Evolutionary conservation across 64 coral and sea anemone species (phyloP).

Genomic region (Dendrophyllia cribrosa): DNA sequence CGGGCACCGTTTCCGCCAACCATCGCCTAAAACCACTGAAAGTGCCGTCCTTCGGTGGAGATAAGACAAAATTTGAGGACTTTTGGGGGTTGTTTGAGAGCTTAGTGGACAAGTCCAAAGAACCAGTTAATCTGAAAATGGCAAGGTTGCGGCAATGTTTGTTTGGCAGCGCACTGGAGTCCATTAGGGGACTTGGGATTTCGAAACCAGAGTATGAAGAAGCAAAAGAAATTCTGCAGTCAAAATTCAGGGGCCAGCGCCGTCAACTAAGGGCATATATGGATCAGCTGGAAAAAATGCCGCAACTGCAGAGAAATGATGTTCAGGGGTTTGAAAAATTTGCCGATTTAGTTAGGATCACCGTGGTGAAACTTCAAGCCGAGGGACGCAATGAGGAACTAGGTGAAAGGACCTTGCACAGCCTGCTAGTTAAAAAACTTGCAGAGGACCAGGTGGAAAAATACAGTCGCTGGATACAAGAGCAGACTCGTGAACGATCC

Average conservation of each 20-base stretch:
- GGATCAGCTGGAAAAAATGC: constrained; percentile 61
- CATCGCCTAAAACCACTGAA: not conserved
- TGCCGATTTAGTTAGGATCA: constrained; percentile 46
- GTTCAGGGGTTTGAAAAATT: constrained; percentile 56
- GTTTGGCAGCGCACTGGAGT: not conserved
- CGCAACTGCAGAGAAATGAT: not conserved
- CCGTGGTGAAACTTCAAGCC: constrained; percentile 48
- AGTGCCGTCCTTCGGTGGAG: constrained; percentile 46
- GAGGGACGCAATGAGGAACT: constrained; percentile 39
- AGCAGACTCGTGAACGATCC: not conserved
- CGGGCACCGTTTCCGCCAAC: not conserved
- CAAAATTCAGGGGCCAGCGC: constrained; percentile 13
- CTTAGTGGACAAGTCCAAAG: constrained; percentile 28
- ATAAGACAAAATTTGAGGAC: constrained; percentile 67
- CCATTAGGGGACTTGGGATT: constrained; percentile 35
- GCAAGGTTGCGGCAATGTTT: constrained; percentile 51
- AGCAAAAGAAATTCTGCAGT: constrained; percentile 29
- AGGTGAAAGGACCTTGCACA: constrained; percentile 38
- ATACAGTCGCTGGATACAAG: constrained; percentile 8
- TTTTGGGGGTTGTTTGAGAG: constrained; percentile 58
- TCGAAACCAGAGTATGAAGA: constrained; percentile 34
- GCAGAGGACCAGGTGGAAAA: constrained; percentile 25
- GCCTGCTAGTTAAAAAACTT: constrained; percentile 35
- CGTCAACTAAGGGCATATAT: constrained; percentile 59
- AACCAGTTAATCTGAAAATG: constrained; percentile 47